Base-by-base conservation (phyloP, 2,888 invertebrate species). In the Dynastes hyllus region DNA sequence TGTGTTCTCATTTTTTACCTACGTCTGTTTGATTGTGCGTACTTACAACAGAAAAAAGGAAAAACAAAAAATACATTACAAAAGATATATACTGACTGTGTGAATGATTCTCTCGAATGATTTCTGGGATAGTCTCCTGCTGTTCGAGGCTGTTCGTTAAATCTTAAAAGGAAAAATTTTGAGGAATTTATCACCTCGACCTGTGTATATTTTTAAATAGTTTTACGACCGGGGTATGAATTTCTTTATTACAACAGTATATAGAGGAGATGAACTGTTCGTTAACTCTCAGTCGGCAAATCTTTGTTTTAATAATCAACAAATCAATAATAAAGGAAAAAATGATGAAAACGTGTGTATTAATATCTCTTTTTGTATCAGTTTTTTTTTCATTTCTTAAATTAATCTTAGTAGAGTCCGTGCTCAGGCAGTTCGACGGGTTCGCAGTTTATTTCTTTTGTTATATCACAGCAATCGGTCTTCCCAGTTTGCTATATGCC, bases 1-100 rank as follows among this genome's bases (percentile, higher is more conserved):
- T 85, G 85, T 85, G 85, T 85, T 85, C 83, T 86, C 86, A 85
- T 86, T 84, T 85, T 85, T 82, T 83, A 83, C 84, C 84, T 84
- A 83, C 84, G 85, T 85, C 83, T 84, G 84, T 85, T 84, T 84
- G 84, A 83, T 83, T 84, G 87, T 87, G 88, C 86, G 88, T 88
- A 88, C 88, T 88, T 88, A 88, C 87, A 87, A 75, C 73, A 75
- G 45, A 75, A 75, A 75, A 75, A 40, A 51, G 40, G 40, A 75
- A 75, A 61, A 75, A 61, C 45, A 61, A 75, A 40, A 61, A 75
- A 75, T 71, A 78, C 58, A 55, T 40, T 70, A 78, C 61, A 70
- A 69, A 71, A 78, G 37, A 78, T 65, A 61, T 67, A 67, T 67
- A 69, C 83, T 83, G 83, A 83, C 80, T 81, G 80, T 83, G 83